A percentile compares a stretch with the other conserved stretches of the same genome.
Evolutionary conservation across 2,113 vertebrate genomes (phyloP).

Genomic region (Aegypius monachus): DNA sequence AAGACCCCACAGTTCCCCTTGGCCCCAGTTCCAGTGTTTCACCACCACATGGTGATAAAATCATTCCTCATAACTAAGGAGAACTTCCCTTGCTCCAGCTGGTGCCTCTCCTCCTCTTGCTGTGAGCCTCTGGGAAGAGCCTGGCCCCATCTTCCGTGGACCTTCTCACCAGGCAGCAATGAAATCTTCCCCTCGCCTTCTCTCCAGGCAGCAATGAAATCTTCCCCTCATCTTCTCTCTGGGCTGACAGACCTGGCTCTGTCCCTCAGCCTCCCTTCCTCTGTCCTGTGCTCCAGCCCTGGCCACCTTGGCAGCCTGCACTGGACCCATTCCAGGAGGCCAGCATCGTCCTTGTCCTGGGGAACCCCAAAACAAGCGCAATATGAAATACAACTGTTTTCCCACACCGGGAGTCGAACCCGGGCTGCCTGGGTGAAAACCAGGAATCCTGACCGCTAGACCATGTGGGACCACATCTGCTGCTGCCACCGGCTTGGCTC

Average conservation of each 20-base stretch:
- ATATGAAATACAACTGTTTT: rapidly evolving
- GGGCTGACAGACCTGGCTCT: background rate
- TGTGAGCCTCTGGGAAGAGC: background rate
- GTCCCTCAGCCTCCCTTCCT: background rate
- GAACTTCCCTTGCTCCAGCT: background rate
- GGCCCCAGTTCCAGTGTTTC: background rate
- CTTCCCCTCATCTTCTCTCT: background rate
- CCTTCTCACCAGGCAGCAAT: background rate
- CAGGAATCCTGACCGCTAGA: constrained; percentile 5
- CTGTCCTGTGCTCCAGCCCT: background rate
- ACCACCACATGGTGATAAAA: background rate
- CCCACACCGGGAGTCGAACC: background rate
- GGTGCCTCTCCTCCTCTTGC: background rate
- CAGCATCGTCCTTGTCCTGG: rapidly evolving
- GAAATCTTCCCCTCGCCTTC: background rate
- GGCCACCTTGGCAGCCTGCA: background rate
- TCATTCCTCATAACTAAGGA: background rate
- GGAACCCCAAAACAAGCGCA: background rate
- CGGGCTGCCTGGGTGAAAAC: constrained; percentile 13
- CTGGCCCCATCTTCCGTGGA: rapidly evolving
- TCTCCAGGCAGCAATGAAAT: background rate
- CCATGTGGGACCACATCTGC: background rate
- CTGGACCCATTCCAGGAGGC: rapidly evolving
- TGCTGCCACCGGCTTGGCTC: background rate
- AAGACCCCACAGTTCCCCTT: background rate